Evolutionary conservation across 64 coral and sea anemone species (phyloP), one percentile per base, ranked within the genome.

Genomic region (Actinia tenebrosa): DNA sequence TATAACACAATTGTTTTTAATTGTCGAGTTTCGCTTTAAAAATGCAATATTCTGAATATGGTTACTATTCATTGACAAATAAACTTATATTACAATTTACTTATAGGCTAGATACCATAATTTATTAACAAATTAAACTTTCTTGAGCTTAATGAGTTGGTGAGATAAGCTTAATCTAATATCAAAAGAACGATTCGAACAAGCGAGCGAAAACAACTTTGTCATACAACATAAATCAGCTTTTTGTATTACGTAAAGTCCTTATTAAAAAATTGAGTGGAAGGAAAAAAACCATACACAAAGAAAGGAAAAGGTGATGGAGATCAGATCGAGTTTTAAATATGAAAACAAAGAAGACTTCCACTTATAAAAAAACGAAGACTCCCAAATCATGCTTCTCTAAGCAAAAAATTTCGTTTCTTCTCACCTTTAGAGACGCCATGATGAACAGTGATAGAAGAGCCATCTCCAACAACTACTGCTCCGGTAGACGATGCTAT

Each of bases 391-490:
- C 20, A 66, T 23, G 63, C 22, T 66, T 66, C 15, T 66, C 19
- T 25, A 66, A 10, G 63, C 22, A 23, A 66, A 2, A 66, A 22
- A 20, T 37, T 20, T 79, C 77, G 77, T 79, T 79, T 26, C 42
- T n/a, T 47, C 42, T 79, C 27, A 44, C 77, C 45, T 79, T 14
- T 66, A 23, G 63, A 66, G 19, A 7, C 7, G 63, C 63, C 63
- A 10, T 79, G 77, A 79, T 45, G 77, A n/a, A 89, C 19, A 1
- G 62, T 89, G 23, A 89, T 60, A 44, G 10, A 8, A 71, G 62
- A 45, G n/a, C 77, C 45, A 79, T 79, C 77, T 47, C 77, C 77
- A 44, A 79, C 77, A 37, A 79, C 77, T 42, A 79, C 77, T 26
- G 77, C 45, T 37, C 77, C 77, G 14, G 30, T 79, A 44, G 30